Base-by-base conservation (phyloP, 2,888 invertebrate species). In the Parasteatoda lunata region DNA sequence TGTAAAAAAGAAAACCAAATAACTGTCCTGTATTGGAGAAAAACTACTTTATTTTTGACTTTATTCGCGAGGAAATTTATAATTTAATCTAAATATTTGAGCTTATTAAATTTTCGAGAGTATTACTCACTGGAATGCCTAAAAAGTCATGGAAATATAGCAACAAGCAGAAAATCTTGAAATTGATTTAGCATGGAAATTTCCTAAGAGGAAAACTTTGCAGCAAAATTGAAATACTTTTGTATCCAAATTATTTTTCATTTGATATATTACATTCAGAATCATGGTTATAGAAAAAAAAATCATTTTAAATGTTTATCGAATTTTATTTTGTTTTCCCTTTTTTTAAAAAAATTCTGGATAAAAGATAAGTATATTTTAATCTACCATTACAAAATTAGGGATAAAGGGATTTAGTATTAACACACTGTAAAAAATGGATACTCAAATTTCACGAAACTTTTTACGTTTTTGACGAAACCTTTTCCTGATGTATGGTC, bases 51-150 rank as follows among this genome's bases (percentile, higher is more conserved):
- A 76, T 86, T 45, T 52, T 13, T n/a, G 8, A 72, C 54, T 66
- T 86, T 72, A 80, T 77, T 52, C 45, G 75, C 6, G 11, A 52
- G 52, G 71, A 71, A 64, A 65, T 77, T 71, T 49, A 47, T 51
- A 59, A 80, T 86, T 86, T 86, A 86, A 86, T 86, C 80, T 80
- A 80, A 75, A 76, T 81, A 77, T 64, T 68, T 45, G 66, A 65
- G 71, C 77, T 77, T 86, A 86, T 80, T 86, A 86, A 86, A 86
- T 65, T 80, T 66, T 52, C 69, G 68, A 54, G 30, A 54, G 30
- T 65, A 71, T 71, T 69, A 68, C 69, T 77, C n/a, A 68, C 69
- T 52, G 52, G 68, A 77, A 59, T 77, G 51, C 47, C 8, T 30
- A 47, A n/a, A 59, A 45, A 76, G 49, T 76, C 54, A 11, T 45